Evolutionary conservation across 1,140 invertebrate species (phyloP), one percentile per base, ranked within the genome.

Genomic region (Tachypleus tridentatus): DNA sequence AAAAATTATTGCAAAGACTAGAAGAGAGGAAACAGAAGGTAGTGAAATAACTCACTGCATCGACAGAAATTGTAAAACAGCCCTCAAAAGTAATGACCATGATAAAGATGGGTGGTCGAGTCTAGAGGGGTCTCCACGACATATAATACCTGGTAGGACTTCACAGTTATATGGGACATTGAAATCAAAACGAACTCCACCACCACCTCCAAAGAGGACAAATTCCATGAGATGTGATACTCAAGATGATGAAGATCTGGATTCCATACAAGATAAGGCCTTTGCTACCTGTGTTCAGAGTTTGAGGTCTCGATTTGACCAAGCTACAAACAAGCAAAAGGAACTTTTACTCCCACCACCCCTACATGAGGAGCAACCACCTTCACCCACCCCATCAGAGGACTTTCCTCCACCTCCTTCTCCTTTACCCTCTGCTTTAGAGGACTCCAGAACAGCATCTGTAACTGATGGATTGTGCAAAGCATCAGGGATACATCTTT

Each of bases 131-230:
- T 29, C 29, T 29, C 29, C 29, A 29, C 29, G 29, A 29, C 29
- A 29, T 29, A 1, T 29, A 29, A 29, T 29, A 29, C 29, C 29
- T 29, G 29, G 29, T 29, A 29, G 29, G 29, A 29, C 29, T 29
- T 29, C 29, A 29, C 29, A 29, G 29, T 29, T 29, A 29, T 65
- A 72, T 49, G 70, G 71, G 9, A 70, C 71, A 47, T 68, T 72
- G n/a, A 71, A 71, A 54, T 66, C 66, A 49, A 76, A 76, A 11
- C 84, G 87, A 69, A 86, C 86, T 73, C 81, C 85, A 48, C 91
- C 91, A 8, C 91, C 91, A 58, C 91, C 91, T 3, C 91, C 91
- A 3, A 87, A 92, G 71, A 79, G 91, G 49, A 79, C 77, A 4
- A 78, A 80, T 66, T 81, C 80, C 4, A 77, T 81, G n/a, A 72